These are phyloP conservation scores for Strigops habroptila DNA, from an alignment of 2,113 vertebrate species.

Conservation along the genomic window DNA sequence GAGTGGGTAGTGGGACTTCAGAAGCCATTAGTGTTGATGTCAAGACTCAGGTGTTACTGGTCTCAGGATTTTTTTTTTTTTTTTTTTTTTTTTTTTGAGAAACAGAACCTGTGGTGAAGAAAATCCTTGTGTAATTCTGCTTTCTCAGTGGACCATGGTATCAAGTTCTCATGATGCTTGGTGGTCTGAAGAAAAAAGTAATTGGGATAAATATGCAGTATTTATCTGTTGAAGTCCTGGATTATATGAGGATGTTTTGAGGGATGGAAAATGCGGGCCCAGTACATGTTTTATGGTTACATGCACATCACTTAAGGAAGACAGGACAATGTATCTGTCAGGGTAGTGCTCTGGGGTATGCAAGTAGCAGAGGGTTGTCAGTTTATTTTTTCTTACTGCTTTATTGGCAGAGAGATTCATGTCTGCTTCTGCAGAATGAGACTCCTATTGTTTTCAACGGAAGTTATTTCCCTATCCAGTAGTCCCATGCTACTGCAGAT, in stretches of 20 bases:
- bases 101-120: neutral
- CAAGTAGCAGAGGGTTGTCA: neutral
- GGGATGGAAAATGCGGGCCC: neutral
- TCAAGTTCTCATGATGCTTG: rapidly evolving
- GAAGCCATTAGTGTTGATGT: neutral
- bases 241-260: neutral
- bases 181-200: neutral
- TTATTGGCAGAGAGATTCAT: neutral
- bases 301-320: neutral
- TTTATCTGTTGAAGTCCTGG: neutral
- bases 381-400: neutral
- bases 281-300: neutral
- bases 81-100: neutral
- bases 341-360: neutral
- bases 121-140: neutral
- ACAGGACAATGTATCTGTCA: neutral
- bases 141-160: neutral
- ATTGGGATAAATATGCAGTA: neutral
- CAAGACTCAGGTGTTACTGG: neutral
- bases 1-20: neutral
- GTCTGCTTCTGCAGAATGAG: neutral
- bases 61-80: neutral
- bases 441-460: neutral
- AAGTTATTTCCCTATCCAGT: neutral
- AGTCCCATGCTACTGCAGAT: neutral